phyloP scores from a whole-genome alignment of 2,797 vertebrate species.

The Fratercula arctica region DNA sequence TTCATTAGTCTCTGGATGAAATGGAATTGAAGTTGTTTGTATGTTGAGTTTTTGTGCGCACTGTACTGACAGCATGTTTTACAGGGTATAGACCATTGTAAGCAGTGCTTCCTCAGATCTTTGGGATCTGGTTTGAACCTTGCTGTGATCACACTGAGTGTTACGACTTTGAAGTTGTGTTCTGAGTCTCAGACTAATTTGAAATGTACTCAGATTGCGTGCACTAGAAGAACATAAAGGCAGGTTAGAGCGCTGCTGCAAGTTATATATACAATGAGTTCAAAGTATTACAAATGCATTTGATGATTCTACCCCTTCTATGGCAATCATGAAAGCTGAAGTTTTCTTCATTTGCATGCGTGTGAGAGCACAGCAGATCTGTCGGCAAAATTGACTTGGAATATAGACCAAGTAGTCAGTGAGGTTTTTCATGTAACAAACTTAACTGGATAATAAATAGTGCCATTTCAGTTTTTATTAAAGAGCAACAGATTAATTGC shows the following conservation, averaged over 20 bases:
- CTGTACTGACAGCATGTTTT: background rate
- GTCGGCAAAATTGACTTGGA: background rate
- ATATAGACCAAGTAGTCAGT: background rate
- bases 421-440: background rate
- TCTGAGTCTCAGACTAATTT: background rate
- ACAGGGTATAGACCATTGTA: background rate
- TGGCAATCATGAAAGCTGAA: background rate
- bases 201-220: background rate
- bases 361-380: background rate
- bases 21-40: background rate
- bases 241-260: background rate
- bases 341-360: background rate
- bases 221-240: background rate
- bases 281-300: background rate
- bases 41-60: background rate
- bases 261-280: background rate
- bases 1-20: background rate
- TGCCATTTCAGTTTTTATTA: background rate
- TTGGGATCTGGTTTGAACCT: background rate
- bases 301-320: background rate
- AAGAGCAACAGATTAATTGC: background rate
- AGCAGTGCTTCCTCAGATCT: background rate
- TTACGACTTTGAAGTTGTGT: background rate
- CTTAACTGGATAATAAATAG: background rate
- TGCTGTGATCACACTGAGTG: background rate